Evolutionary conservation across 2,888 invertebrate genomes (phyloP).

Genomic region (Mesochorus sp.): DNA sequence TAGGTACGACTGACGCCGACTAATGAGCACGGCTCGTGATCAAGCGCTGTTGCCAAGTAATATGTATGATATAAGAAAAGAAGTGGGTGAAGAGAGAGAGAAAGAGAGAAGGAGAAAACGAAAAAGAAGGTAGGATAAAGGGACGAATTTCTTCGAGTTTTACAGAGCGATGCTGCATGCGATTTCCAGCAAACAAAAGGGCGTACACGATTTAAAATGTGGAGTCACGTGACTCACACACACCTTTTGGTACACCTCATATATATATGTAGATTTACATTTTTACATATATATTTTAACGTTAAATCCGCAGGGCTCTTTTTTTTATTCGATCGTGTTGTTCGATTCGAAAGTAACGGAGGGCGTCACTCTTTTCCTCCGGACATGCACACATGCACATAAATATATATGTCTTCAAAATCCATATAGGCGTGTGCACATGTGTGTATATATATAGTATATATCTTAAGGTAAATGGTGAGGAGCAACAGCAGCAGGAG

Average conservation of each 20-base stretch:
- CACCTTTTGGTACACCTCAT: background rate
- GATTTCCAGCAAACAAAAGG: background rate
- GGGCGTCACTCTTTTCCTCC: slow-evolving; percentile 32
- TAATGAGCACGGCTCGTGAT: slow-evolving; percentile 73
- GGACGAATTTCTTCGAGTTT: slow-evolving; percentile 31
- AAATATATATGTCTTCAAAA: background rate
- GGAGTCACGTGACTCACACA: background rate
- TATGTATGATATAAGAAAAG: slow-evolving; percentile 51
- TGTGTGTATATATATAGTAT: background rate
- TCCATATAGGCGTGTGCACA: background rate
- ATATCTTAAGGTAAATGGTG: slow-evolving; percentile 27
- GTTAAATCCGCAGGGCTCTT: slow-evolving; percentile 21
- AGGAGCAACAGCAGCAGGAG: slow-evolving; percentile 28
- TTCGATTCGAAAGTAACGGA: slow-evolving; percentile 66
- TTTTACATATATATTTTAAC: slow-evolving; percentile 7
- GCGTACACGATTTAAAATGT: background rate
- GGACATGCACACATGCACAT: background rate
- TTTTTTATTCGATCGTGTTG: slow-evolving; percentile 49
- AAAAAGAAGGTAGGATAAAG: slow-evolving; percentile 39
- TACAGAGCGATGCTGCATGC: background rate
- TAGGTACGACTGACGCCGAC: slow-evolving; percentile 74
- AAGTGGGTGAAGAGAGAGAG: background rate
- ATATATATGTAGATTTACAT: background rate
- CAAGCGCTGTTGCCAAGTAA: slow-evolving; percentile 64
- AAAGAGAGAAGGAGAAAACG: background rate